phyloP scores from a whole-genome alignment of 2,888 invertebrate genomes.

The Drosophila vallismaia region DNA sequence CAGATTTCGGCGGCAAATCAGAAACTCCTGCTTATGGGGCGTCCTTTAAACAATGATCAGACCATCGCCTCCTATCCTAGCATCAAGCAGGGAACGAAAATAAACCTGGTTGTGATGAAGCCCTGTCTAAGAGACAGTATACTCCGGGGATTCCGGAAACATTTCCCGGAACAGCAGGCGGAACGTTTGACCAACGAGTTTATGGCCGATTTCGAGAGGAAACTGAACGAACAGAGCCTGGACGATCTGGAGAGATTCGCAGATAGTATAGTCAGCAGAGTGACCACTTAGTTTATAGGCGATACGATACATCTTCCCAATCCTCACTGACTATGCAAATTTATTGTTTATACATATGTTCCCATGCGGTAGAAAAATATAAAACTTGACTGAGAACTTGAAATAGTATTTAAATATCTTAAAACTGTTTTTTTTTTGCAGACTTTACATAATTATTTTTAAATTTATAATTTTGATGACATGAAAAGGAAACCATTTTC shows the following conservation, averaged over 20 bases:
- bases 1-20: constrained; percentile 89
- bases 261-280: constrained; percentile 51
- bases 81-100: constrained; percentile 90
- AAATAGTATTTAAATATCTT: too few species aligned
- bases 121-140: constrained; percentile 87
- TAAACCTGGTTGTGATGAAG: constrained; percentile 89
- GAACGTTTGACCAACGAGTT: constrained; percentile 82
- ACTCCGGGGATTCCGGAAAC: constrained; percentile 83
- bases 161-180: constrained; percentile 87
- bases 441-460: too few species aligned
- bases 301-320: not conserved
- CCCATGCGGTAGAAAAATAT: constrained; percentile 35
- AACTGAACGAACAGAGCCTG: constrained; percentile 79
- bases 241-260: constrained; percentile 83
- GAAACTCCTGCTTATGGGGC: constrained; percentile 89
- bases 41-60: constrained; percentile 89
- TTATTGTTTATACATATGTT: constrained; percentile 26
- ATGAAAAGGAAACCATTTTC: not conserved
- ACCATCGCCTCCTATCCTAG: constrained; percentile 88
- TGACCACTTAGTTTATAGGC: constrained; percentile 36
- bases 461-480: too few species aligned
- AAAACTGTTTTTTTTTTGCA: too few species aligned
- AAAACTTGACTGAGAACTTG: constrained; percentile 33
- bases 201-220: constrained; percentile 81
- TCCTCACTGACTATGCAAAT: constrained; percentile 22